These are phyloP conservation scores for Notolabrus celidotus DNA, from an alignment of 2,797 vertebrate species.

Conservation along the genomic window DNA sequence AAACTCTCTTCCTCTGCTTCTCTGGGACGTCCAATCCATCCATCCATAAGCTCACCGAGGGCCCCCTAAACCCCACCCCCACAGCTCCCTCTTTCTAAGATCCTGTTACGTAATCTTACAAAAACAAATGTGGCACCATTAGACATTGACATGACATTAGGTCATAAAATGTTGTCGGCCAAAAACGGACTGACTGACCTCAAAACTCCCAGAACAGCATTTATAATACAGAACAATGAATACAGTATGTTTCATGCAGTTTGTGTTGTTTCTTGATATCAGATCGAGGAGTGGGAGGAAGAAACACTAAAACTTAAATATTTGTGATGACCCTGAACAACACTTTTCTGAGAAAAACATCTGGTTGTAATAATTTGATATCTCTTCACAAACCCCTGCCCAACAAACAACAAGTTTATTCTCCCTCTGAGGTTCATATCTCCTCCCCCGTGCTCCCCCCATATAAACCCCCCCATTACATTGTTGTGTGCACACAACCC, in stretches of 20 bases:
- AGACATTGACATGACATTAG: too few species aligned
- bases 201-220: not conserved
- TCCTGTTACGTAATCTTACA: conserved; percentile 26
- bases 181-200: not conserved
- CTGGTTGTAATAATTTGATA: not conserved
- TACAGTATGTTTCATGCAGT: too few species aligned
- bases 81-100: not conserved
- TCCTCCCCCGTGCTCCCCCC: conserved; percentile 56
- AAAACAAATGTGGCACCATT: conserved; percentile 5
- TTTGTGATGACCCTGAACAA: too few species aligned
- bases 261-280: not conserved
- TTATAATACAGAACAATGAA: not conserved
- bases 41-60: not conserved
- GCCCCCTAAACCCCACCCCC: not conserved
- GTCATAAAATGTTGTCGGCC: not conserved
- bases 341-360: not conserved
- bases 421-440: conserved; percentile 9
- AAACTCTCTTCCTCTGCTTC: conserved; percentile 1
- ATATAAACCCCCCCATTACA: conserved; percentile 57
- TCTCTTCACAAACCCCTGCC: not conserved
- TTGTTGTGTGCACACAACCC: conserved; percentile 23
- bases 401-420: not conserved
- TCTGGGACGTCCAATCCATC: conserved; percentile 1
- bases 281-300: not conserved
- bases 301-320: not conserved